phyloP scores from a whole-genome alignment of 64 coral and sea anemone species.

The Dendrophyllia cribrosa region DNA sequence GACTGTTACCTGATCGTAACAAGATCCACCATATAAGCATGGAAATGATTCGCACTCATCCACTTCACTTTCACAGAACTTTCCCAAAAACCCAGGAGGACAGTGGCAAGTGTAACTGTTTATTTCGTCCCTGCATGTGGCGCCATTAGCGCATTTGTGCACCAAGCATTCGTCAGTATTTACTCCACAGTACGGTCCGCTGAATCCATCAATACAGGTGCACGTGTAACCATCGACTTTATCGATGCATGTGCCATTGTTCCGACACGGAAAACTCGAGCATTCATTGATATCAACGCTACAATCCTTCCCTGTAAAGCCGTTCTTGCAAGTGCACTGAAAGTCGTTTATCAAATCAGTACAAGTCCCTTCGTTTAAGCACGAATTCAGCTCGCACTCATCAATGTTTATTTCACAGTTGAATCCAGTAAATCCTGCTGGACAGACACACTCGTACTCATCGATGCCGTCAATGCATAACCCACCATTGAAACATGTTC shows the following conservation, averaged over 20 bases:
- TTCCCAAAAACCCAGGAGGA: slow-evolving; percentile 9
- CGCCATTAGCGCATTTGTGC: slow-evolving; percentile 22
- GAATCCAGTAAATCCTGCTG: neutral
- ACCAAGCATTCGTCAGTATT: slow-evolving; percentile 18
- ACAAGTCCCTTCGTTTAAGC: too few relatives aligned
- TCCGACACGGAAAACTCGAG: slow-evolving; percentile 22
- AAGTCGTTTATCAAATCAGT: too few relatives aligned
- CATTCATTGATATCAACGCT: slow-evolving; percentile 29
- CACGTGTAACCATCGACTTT: slow-evolving; percentile 46
- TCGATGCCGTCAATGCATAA: neutral
- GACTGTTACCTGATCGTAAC: neutral
- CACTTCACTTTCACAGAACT: slow-evolving; percentile 52
- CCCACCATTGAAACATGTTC: neutral
- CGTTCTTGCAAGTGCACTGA: too few relatives aligned
- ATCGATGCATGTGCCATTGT: slow-evolving; percentile 60
- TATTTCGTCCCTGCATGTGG: slow-evolving; percentile 34
- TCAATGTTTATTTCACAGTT: too few relatives aligned
- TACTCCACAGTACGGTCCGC: slow-evolving; percentile 31
- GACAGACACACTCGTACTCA: neutral
- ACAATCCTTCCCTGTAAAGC: too few relatives aligned
- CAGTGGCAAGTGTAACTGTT: slow-evolving; percentile 15
- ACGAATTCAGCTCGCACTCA: too few relatives aligned
- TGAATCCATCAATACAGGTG: slow-evolving; percentile 47
- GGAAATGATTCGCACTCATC: slow-evolving; percentile 22
- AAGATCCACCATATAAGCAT: neutral